Conservation (phyloP, 2,888 invertebrate genomes). For the Siphlonurus alternatus region DNA sequence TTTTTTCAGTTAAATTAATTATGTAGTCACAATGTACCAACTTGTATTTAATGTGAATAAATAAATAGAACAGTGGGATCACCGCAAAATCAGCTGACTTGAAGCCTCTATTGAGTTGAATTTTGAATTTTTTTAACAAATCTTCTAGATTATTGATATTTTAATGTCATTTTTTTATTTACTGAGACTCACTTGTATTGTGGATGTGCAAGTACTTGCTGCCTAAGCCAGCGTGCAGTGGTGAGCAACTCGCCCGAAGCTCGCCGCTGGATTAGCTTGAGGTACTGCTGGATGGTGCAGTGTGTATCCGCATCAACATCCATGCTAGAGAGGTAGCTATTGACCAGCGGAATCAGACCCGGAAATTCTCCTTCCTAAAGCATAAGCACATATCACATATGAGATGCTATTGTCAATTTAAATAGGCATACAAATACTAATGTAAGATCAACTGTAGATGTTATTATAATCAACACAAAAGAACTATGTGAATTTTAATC, state of each 20-base stretch:
- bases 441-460: neutral
- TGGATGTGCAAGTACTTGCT: slow-evolving; percentile 74
- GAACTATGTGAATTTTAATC: no score
- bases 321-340: slow-evolving; percentile 84
- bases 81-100: no score
- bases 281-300: slow-evolving; percentile 92
- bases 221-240: slow-evolving; percentile 87
- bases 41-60: no score
- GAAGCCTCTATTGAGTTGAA: no score
- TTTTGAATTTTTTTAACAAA: neutral
- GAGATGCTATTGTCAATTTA: neutral
- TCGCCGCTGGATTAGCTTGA: slow-evolving; percentile 75
- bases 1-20: no score
- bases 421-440: neutral
- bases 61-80: no score
- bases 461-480: neutral
- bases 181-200: slow-evolving; percentile 78
- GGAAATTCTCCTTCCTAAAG: slow-evolving; percentile 75
- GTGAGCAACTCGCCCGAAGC: slow-evolving; percentile 83
- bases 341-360: slow-evolving; percentile 84
- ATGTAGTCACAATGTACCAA: no score
- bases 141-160: slow-evolving; percentile 12
- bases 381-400: slow-evolving; percentile 7
- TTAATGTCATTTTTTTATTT: slow-evolving; percentile 20
- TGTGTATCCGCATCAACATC: slow-evolving; percentile 97